A percentile compares a stretch with the other conserved stretches of the same genome.
phyloP scores from a whole-genome alignment of 1,140 invertebrate species.

The Drosophila tani region DNA sequence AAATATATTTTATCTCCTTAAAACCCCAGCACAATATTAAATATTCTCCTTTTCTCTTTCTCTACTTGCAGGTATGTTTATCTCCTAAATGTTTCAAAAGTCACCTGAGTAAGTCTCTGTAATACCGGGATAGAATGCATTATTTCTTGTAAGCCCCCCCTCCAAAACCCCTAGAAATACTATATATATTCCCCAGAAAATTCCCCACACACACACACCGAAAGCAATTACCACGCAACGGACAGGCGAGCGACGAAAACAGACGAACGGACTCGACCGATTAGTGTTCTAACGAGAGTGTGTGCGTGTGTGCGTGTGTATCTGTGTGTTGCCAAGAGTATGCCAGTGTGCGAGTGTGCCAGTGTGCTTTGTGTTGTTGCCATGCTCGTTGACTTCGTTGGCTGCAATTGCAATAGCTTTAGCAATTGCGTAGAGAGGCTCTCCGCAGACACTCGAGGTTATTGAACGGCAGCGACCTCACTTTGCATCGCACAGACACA shows the following conservation, averaged over 20 bases:
- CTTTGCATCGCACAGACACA: conserved; percentile 68
- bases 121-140: conserved; percentile 15
- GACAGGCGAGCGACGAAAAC: conserved; percentile 42
- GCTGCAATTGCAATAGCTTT: conserved; percentile 72
- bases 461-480: conserved; percentile 84
- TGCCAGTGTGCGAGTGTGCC: conserved; percentile 8
- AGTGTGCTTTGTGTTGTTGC: conserved; percentile 54
- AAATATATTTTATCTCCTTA: too few species aligned
- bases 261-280: conserved; percentile 61
- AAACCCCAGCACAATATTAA: conserved; percentile 3
- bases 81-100: not conserved
- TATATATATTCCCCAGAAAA: not conserved
- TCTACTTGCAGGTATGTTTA: conserved; percentile 58
- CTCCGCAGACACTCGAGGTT: conserved; percentile 74
- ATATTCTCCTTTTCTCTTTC: not conserved
- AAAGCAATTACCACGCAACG: conserved; percentile 57
- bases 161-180: not conserved
- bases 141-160: not conserved
- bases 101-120: conserved; percentile 55
- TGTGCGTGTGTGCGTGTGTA: conserved; percentile 23
- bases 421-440: conserved; percentile 76
- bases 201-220: not conserved
- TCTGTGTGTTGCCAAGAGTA: conserved; percentile 37
- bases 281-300: conserved; percentile 34
- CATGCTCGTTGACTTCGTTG: conserved; percentile 55